Evolutionary conservation across 2,113 vertebrate species (phyloP), one percentile per base, ranked within the genome.

Genomic region (Xiphophorus maculatus): DNA sequence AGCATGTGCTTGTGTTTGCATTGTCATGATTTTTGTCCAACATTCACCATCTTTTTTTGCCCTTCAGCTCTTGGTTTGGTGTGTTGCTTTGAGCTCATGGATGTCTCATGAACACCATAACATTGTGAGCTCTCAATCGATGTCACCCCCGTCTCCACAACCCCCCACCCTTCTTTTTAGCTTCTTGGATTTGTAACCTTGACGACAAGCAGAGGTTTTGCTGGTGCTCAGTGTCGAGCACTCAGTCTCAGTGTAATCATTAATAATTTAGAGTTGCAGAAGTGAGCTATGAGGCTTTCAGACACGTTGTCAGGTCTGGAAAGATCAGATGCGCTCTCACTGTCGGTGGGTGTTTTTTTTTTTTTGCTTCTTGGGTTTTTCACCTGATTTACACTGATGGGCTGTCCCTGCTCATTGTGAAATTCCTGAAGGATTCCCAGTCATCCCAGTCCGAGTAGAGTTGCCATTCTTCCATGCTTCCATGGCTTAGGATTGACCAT

Each of bases 241-340:
- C 92, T 93, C 90, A 80, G 85, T 89, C 88, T 93, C 88, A 85
- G 81, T 89, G 89, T 87, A 89, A 87, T 91, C 91, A 94, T 95
- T 93, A 93, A 94, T 95, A 93, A 95, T 95, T 95, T 92, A 94
- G 89, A 88, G 75, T 81, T 88, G 90, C 88, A 85, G 90, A 92
- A 92, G 91, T 91, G 89, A 91, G 89, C 90, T 88, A 83, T 78
- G 85, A 90, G 90, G 89, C 91, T 88, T 89, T 90, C 85, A 93
- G 90, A 92, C 87, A 88, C 85, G 89, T 91, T 83, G 85, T 91
- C 82, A 87, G 85, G 74, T 89, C 85, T 91, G 82, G 80, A 80
- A 85, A 85, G 86, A 91, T 91, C 37, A 37, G 86, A 89, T 85
- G 85, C 85, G 83, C 75, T 88, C 78, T 83, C 65, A 66, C 37